Base-by-base conservation (phyloP, 2,113 vertebrate genomes). In the Silurus meridionalis region DNA sequence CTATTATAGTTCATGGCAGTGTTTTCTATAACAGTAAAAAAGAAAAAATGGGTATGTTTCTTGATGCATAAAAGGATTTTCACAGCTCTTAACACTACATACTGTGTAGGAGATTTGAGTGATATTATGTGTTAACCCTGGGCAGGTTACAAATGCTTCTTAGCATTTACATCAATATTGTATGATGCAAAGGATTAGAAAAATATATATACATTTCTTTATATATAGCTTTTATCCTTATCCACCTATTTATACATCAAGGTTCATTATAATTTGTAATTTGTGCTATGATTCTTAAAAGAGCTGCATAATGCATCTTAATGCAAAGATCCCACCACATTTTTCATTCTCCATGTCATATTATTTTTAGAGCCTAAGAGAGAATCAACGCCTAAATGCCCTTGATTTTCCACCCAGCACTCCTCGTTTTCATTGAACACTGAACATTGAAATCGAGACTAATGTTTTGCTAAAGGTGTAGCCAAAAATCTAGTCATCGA, bases 61-160 rank as follows among this genome's bases (percentile, higher is more conserved):
- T 37, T 23, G 57, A 64, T 61, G 69, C 74, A n/a, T 87, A 81
- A 89, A 86, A 82, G 50, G 17, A 71, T 67, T 83, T 87, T 79
- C n/a, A 25, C 58, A 88, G 80, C 72, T 50, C 74, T 71, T 78
- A n/a, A 81, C 52, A 58, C 86, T 48, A 19, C 3, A 75, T 8
- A 23, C 4, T 75, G 21, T 50, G 48, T 6, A 86, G 46, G 15
- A 64, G 37, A n/a, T 82, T 21, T 82, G 25, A 48, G 37, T 61
- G 60, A 17, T 78, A 55, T 78, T 15, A 50, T 53, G 58, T 85
- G 60, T 63, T 87, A 83, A 72, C 61, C 71, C 57, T 19, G 37
- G 79, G 60, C n/a, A 11, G 11, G 10, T 69, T 80, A 67, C 28
- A 15, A 61, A 48, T 28, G 66, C 17, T 52, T 85, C 53, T 57